Percentiles rank a stretch among this genome's conserved stretches.
Conservation (phyloP, 2,888 invertebrate genomes). For the Zhengitettix transpicula region DNA sequence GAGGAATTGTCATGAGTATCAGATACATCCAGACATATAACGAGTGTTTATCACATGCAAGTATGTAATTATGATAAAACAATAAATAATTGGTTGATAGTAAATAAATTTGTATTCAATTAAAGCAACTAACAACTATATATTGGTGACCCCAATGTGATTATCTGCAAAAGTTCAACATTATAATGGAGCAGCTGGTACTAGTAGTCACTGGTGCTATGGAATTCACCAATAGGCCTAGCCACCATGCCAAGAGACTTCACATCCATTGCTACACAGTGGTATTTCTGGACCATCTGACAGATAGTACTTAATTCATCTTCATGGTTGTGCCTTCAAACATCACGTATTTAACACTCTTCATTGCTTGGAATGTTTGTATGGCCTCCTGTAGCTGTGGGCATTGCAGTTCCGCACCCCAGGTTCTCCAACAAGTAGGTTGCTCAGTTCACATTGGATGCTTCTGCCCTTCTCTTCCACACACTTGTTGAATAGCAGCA, state of each 20-base stretch:
- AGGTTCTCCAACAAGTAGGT: slow-evolving; percentile 22
- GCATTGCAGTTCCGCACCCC: slow-evolving; percentile 38
- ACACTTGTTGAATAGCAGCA: background rate
- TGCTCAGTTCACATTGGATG: slow-evolving; percentile 24
- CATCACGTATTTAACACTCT: slow-evolving; percentile 91
- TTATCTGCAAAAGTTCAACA: slow-evolving; percentile 93
- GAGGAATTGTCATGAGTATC: too few species aligned
- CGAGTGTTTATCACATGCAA: too few species aligned
- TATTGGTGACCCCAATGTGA: slow-evolving; percentile 89
- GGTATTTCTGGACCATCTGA: slow-evolving; percentile 43
- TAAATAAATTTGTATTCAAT: too few species aligned
- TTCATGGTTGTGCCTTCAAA: slow-evolving; percentile 94
- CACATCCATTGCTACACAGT: slow-evolving; percentile 69
- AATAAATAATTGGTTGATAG: too few species aligned
- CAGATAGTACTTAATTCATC: slow-evolving; percentile 92
- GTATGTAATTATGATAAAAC: too few species aligned
- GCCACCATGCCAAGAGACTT: slow-evolving; percentile 98
- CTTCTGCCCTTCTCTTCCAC: background rate
- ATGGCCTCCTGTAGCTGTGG: slow-evolving; percentile 40
- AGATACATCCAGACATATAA: too few species aligned
- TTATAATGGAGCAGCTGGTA: slow-evolving; percentile 92
- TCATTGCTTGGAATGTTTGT: slow-evolving; percentile 44
- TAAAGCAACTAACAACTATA: too few species aligned
- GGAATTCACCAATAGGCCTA: slow-evolving; percentile 87
- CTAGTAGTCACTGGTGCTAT: slow-evolving; percentile 81